phyloP scores from a whole-genome alignment of 2,797 vertebrate species.

The Lagodon rhomboides region DNA sequence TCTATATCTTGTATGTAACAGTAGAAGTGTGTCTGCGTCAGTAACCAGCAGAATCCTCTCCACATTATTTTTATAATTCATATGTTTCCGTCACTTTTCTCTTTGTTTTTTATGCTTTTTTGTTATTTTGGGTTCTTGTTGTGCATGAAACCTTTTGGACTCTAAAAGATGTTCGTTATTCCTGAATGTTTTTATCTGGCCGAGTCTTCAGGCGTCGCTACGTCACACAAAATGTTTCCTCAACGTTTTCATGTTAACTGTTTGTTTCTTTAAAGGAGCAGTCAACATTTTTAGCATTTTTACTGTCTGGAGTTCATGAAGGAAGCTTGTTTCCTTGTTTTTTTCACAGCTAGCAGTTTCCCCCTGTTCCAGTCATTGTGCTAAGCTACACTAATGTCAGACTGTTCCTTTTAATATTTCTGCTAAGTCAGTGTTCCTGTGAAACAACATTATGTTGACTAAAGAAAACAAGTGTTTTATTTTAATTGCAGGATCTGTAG shows the following conservation, averaged over 20 bases:
- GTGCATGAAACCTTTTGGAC: slow-evolving; percentile 74
- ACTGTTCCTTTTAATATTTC: slow-evolving; percentile 10
- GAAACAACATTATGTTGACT: background rate
- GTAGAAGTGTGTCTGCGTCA: slow-evolving; percentile 77
- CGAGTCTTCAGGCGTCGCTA: slow-evolving; percentile 9
- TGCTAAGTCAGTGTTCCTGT: background rate
- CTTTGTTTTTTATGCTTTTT: slow-evolving; percentile 35
- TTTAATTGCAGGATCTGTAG: background rate
- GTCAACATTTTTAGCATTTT: background rate
- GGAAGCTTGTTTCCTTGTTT: background rate
- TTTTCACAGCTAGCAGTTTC: background rate
- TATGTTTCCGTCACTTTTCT: slow-evolving; percentile 45
- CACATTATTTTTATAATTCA: slow-evolving; percentile 81
- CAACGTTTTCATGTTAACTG: background rate
- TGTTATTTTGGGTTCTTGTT: slow-evolving; percentile 36
- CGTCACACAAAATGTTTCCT: background rate
- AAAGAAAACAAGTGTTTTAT: slow-evolving; percentile 5
- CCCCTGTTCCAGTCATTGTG: slow-evolving; percentile 4
- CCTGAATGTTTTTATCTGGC: slow-evolving; percentile 41
- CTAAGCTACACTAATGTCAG: slow-evolving; percentile 33
- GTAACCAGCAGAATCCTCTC: slow-evolving; percentile 78
- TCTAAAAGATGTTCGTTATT: slow-evolving; percentile 27
- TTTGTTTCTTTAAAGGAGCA: slow-evolving; percentile 9
- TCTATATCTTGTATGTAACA: slow-evolving; percentile 79
- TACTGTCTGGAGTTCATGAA: background rate